Evolutionary conservation across 2,113 vertebrate genomes (phyloP).

Genomic region (Cairina moschata): DNA sequence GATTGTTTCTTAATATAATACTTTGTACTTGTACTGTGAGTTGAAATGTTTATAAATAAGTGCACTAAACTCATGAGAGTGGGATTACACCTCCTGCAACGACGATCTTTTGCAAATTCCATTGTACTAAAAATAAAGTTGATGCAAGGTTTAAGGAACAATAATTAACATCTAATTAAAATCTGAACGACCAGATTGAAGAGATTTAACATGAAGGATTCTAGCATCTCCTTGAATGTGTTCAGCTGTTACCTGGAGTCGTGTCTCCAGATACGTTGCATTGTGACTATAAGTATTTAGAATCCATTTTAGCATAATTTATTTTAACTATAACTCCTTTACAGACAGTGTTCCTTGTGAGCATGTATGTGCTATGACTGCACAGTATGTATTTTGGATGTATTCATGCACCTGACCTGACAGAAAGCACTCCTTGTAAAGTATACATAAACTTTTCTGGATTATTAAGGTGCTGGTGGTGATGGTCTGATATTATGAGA

Average conservation of each 20-base stretch:
- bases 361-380: not conserved
- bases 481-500: not conserved
- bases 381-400: not conserved
- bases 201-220: not conserved
- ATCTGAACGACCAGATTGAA: not conserved
- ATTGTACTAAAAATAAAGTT: not conserved
- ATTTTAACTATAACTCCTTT: not conserved
- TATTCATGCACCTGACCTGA: not conserved
- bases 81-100: not conserved
- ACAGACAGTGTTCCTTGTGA: not conserved
- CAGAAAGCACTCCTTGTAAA: not conserved
- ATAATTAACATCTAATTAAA: not conserved
- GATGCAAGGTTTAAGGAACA: not conserved
- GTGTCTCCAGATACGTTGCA: not conserved
- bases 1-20: not conserved
- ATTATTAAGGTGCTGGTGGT: not conserved
- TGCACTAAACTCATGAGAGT: not conserved
- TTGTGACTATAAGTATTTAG: not conserved
- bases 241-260: not conserved
- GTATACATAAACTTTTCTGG: not conserved
- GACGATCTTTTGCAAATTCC: not conserved
- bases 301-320: not conserved
- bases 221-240: not conserved
- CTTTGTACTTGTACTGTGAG: not conserved
- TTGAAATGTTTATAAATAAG: not conserved